These are phyloP conservation scores for Micromussa lordhowensis DNA, from an alignment of 92 coral and sea anemone species.

Conservation along the genomic window DNA sequence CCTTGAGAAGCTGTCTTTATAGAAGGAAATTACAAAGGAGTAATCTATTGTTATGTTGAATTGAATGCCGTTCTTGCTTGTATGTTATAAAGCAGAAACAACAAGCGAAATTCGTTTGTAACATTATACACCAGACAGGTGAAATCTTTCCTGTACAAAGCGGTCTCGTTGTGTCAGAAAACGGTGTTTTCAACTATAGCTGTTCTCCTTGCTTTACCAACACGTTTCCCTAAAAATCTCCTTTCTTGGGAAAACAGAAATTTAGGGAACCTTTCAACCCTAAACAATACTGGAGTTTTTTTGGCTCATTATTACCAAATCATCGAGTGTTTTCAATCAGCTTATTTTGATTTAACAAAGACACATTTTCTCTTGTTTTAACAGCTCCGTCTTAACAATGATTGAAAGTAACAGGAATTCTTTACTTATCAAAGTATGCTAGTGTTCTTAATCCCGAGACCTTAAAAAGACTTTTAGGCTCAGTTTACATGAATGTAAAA, in stretches of 20 bases:
- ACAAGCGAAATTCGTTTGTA: conserved; percentile 32
- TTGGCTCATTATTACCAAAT: not conserved
- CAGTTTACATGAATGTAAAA: not conserved
- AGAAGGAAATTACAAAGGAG: conserved; percentile 27
- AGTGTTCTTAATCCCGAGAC: not conserved
- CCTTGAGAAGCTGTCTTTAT: conserved; percentile 43
- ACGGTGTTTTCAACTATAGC: not conserved
- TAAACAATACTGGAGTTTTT: not conserved
- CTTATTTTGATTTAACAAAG: not conserved
- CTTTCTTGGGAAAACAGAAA: not conserved
- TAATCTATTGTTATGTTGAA: conserved; percentile 24
- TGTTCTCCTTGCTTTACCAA: not conserved
- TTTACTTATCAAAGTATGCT: not conserved
- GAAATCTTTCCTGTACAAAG: conserved; percentile 12
- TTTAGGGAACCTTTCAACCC: not conserved
- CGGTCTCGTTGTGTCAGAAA: not conserved
- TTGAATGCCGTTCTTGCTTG: conserved; percentile 19
- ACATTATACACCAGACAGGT: conserved; percentile 35
- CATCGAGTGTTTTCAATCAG: not conserved
- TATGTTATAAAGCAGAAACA: conserved; percentile 27
- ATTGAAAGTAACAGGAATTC: not conserved
- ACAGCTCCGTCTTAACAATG: not conserved
- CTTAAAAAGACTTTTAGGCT: not conserved
- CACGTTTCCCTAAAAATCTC: not conserved
- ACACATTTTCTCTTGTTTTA: conserved; percentile 14